Evolutionary conservation across 2,113 vertebrate species (phyloP), one percentile per base, ranked within the genome.

Genomic region (Climacteris rufus): DNA sequence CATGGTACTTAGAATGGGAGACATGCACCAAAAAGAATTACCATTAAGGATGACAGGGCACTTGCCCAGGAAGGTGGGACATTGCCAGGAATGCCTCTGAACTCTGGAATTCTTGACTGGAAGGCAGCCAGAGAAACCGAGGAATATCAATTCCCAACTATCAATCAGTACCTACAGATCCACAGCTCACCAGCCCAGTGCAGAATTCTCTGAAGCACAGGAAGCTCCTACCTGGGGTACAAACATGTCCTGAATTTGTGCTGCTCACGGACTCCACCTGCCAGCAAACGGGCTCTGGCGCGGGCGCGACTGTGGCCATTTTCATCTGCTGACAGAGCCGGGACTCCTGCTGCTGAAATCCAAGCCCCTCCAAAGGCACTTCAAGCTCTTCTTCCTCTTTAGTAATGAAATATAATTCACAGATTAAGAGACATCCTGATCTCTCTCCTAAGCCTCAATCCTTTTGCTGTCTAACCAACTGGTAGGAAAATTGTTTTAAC

Each of bases 261-360:
- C 96, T 98, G 91, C 98, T 97, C 9, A 96, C 83, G 2, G 98
- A 95, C 57, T 99, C 98, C 53, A 93, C 95, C 65, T 98, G 98
- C 99, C 99, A 99, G 91, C 95, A 94, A 50, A 96, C 87, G 3
- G 97, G 97, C 63, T 98, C 98, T 40, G 97, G 97, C 0, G 97
- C 96, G 10, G 98, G 97, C 2, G 98, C 98, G 1, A 98, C 97
- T 3, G 98, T 95, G 31, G 98, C 97, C 52, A 98, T 97, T 97
- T 99, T 99, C 98, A 98, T 98, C 97, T 98, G 99, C 87, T 99
- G 99, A 90, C 98, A 98, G 54, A 97, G 96, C 57, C 96, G 98
- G 0, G 98, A 98, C 96, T 99, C 99, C 97, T 98, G 99, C 68
- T 98, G 98, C 33, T 97, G 97, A 96, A 98, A 99, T 85, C 96